These are phyloP conservation scores for Ferrisia virgata DNA, from an alignment of 2,888 invertebrate species.

Conservation along the genomic window DNA sequence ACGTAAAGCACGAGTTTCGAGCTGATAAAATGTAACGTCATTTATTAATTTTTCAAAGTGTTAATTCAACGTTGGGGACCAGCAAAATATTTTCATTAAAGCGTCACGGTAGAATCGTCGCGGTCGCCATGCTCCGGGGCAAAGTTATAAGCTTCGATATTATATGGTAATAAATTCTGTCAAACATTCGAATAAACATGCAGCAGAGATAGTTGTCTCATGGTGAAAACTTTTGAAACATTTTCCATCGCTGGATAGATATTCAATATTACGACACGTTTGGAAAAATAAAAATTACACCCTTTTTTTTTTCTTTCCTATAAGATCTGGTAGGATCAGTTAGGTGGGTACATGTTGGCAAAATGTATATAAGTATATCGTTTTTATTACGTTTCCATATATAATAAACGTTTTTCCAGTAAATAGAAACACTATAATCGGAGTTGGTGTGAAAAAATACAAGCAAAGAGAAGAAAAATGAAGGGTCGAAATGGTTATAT, in stretches of 20 bases:
- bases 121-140: neutral
- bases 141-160: neutral
- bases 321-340: neutral
- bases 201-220: too few relatives aligned
- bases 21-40: constrained; percentile 18
- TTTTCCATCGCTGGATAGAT: neutral
- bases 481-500: constrained; percentile 40
- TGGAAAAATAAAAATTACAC: neutral
- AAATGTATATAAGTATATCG: neutral
- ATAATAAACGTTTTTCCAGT: constrained; percentile 40
- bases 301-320: too few relatives aligned
- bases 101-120: neutral
- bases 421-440: constrained; percentile 43
- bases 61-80: constrained; percentile 17
- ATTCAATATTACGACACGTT: constrained; percentile 13
- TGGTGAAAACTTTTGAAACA: neutral
- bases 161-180: neutral
- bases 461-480: too few relatives aligned
- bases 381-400: constrained; percentile 6
- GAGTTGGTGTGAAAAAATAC: neutral
- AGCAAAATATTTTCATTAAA: constrained; percentile 10
- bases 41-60: constrained; percentile 30
- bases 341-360: neutral
- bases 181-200: neutral
- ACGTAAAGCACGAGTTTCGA: neutral